phyloP scores from a whole-genome alignment of 2,797 vertebrate species.

The Gastrophryne carolinensis region DNA sequence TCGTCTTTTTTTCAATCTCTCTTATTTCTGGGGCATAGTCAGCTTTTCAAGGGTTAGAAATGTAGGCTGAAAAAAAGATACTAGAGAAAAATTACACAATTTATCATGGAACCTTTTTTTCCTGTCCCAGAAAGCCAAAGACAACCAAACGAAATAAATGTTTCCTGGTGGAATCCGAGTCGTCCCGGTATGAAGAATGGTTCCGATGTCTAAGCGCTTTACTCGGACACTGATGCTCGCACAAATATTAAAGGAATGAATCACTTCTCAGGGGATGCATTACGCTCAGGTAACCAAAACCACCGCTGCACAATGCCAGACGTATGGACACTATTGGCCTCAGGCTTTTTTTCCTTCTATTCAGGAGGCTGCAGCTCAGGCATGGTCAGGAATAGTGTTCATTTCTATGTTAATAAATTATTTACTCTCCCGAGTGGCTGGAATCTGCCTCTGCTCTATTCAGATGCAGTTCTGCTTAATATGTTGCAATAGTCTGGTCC shows the following conservation, averaged over 20 bases:
- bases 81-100: slow-evolving; percentile 38
- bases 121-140: not conserved
- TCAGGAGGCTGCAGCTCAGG: not conserved
- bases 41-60: slow-evolving; percentile 32
- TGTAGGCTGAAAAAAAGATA: slow-evolving; percentile 14
- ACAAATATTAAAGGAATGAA: slow-evolving; percentile 49
- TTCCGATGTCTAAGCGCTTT: slow-evolving; percentile 24
- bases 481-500: no score
- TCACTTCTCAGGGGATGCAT: slow-evolving; percentile 40
- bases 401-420: no score
- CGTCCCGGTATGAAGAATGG: slow-evolving; percentile 12
- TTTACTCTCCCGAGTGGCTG: no score
- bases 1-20: slow-evolving; percentile 5
- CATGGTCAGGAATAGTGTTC: slow-evolving; percentile 24
- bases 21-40: slow-evolving; percentile 13
- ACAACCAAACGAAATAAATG: slow-evolving; percentile 32
- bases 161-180: not conserved
- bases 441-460: no score
- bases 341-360: not conserved
- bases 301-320: not conserved
- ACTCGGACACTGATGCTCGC: not conserved
- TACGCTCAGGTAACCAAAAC: slow-evolving; percentile 35
- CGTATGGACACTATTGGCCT: slow-evolving; percentile 41
- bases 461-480: no score
- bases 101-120: slow-evolving; percentile 23